Percentiles rank a stretch among this genome's conserved stretches.
Conservation (phyloP, 2,888 invertebrate genomes). For the Rotaria magnacalcarata region DNA sequence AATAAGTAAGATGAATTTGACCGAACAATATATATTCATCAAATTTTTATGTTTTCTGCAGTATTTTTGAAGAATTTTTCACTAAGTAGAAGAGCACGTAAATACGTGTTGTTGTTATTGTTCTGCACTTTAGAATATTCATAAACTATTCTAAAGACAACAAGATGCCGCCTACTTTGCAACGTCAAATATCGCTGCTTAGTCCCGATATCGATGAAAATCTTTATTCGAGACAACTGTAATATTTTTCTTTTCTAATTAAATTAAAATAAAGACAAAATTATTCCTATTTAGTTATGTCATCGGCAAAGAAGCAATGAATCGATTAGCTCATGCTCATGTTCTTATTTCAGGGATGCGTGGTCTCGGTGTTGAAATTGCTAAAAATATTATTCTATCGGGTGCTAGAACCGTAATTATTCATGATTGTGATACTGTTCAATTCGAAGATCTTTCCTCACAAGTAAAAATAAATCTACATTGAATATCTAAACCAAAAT, state of each 20-base stretch:
- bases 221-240: conserved; percentile 38
- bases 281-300: conserved; percentile 69
- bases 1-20: background rate
- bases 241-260: background rate
- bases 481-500: background rate
- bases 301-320: conserved; percentile 97
- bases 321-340: conserved; percentile 87
- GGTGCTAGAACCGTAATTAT: conserved; percentile 95
- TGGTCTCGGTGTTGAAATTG: conserved; percentile 91
- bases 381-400: conserved; percentile 93
- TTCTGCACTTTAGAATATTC: background rate
- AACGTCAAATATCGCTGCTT: background rate
- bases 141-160: background rate
- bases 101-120: background rate
- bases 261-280: background rate
- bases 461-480: conserved; percentile 62
- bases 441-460: conserved; percentile 74
- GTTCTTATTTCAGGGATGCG: conserved; percentile 89
- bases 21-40: background rate
- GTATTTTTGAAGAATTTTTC: background rate
- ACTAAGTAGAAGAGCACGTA: background rate
- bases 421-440: conserved; percentile 74
- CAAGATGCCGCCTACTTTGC: background rate
- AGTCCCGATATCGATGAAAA: conserved; percentile 16
- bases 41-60: background rate